Evolutionary conservation across 2,888 invertebrate genomes (phyloP), one percentile per base, ranked within the genome.

Genomic region (Lamellibrachia columna): DNA sequence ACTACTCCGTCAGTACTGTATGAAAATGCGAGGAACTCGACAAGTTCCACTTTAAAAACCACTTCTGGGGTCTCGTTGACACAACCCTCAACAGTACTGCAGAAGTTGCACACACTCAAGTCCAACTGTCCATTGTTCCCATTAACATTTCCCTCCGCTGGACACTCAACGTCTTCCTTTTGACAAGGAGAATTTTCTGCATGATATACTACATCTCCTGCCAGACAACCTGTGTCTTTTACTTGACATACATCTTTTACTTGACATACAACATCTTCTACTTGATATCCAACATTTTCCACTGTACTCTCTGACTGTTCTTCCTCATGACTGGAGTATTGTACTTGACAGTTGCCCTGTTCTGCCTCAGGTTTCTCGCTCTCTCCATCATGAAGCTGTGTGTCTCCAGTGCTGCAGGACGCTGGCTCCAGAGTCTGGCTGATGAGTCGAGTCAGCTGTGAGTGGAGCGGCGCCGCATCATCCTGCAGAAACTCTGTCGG

Each of bases 401-500:
- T 75, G 22, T 3, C 75, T 75, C n/a, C 75, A 75, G 75, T 75
- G 75, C 75, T 75, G 75, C 75, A 75, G 55, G 55, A 1, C 75
- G 22, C n/a, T 75, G 75, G 22, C 75, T 75, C 75, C 75, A 75
- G 75, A 22, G 75, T 15, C 22, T 75, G 15, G 6, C n/a, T 15
- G 75, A 75, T 75, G 2, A 75, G 75, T 15, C 6, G 22, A 22
- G 75, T 75, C 15, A 75, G 15, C 75, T 75, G 75, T 75, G 75
- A 15, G n/a, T 75, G 75, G 11, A 75, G 75, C 0, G 22, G 3
- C 22, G 22, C 4, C 22, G n/a, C n/a, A n/a, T 75, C 75, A 4
- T 22, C 75, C 75, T 75, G 75, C 22, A 15, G 93, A 9, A 94
- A 90, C 4, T 94, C 92, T 1, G 94, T 91, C 7, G 93, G 94